These are phyloP conservation scores for Alcis repandata DNA, from an alignment of 2,888 invertebrate species.

Conservation along the genomic window DNA sequence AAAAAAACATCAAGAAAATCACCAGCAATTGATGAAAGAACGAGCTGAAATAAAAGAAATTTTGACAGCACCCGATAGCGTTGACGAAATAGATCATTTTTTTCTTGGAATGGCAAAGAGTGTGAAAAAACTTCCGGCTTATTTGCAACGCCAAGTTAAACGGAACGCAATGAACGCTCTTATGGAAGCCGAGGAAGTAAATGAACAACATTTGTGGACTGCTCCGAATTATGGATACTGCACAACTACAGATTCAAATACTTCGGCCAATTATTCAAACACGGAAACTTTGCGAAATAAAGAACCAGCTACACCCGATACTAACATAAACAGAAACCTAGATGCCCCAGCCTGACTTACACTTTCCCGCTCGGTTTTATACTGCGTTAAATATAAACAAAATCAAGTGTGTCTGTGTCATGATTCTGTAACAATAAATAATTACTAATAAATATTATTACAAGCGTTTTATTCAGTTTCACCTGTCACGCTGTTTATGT, in stretches of 20 bases:
- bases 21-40: conserved; percentile 34
- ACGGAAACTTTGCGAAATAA: conserved; percentile 24
- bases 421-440: conserved; percentile 6
- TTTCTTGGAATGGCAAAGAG: conserved; percentile 37
- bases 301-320: conserved; percentile 16
- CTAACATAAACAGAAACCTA: conserved; percentile 23
- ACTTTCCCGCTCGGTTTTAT: conserved; percentile 8
- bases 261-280: conserved; percentile 36
- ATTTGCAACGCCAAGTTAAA: conserved; percentile 39
- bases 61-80: conserved; percentile 31
- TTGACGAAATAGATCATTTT: conserved; percentile 34
- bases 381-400: conserved; percentile 8
- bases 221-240: conserved; percentile 37
- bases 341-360: conserved; percentile 14
- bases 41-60: conserved; percentile 37
- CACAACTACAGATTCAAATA: conserved; percentile 35
- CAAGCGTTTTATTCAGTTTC: conserved; percentile 3
- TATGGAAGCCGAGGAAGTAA: conserved; percentile 40
- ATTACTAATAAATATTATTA: conserved; percentile 8
- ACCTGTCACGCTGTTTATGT: conserved; percentile 1
- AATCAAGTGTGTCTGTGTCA: conserved; percentile 5
- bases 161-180: conserved; percentile 37
- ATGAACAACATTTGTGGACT: conserved; percentile 37
- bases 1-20: conserved; percentile 30
- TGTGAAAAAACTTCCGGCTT: conserved; percentile 36